phyloP scores from a whole-genome alignment of 2,888 invertebrate genomes.

The Dicyrtomina minuta region DNA sequence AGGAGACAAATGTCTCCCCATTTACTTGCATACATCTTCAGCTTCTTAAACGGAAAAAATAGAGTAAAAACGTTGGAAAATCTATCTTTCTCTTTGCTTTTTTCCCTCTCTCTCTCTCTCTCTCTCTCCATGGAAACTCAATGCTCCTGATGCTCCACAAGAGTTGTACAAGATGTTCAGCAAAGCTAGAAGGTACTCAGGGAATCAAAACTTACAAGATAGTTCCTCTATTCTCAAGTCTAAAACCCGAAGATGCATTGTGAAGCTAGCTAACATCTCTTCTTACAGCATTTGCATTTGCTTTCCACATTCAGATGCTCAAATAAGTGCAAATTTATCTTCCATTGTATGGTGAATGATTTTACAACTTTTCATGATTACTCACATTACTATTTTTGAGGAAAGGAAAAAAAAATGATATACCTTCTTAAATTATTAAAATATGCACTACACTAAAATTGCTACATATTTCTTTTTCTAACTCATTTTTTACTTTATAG shows the following conservation, averaged over 20 bases:
- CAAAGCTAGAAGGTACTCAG: background rate
- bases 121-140: no score
- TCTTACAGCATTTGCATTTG: constrained; percentile 7
- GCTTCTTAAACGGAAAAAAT: constrained; percentile 13
- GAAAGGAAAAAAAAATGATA: no score
- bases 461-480: no score
- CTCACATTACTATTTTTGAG: background rate
- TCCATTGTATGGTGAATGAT: constrained; percentile 22
- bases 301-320: background rate
- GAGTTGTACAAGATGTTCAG: background rate
- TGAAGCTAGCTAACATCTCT: no score
- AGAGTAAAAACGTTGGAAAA: background rate
- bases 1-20: constrained; percentile 39
- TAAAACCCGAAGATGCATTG: no score
- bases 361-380: constrained; percentile 14
- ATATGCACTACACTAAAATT: no score
- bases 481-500: no score
- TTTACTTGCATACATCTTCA: constrained; percentile 28
- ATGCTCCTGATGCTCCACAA: background rate
- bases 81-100: background rate
- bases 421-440: no score
- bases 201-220: constrained; percentile 11
- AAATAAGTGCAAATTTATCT: constrained; percentile 18
- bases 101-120: background rate
- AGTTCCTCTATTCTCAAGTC: background rate